Conservation (phyloP, 1,140 invertebrate genomes). For the Calephelis virginiensis region DNA sequence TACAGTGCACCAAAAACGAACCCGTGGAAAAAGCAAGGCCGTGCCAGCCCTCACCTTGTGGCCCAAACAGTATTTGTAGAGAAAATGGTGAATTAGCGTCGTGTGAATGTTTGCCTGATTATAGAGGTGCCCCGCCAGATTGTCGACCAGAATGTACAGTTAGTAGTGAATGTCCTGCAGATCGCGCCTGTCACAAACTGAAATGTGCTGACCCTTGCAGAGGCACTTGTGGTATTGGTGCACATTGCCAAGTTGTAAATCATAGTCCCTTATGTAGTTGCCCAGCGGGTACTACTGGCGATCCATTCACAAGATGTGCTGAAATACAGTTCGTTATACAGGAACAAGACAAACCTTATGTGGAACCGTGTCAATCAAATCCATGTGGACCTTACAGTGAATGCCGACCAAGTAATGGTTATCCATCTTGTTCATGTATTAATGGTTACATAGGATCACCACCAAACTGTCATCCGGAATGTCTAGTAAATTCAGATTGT, state of each 20-base stretch:
- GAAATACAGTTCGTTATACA: constrained; percentile 72
- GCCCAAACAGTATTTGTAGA: constrained; percentile 83
- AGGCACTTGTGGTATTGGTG: constrained; percentile 84
- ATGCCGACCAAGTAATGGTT: constrained; percentile 79
- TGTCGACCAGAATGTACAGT: constrained; percentile 87
- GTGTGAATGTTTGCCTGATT: constrained; percentile 83
- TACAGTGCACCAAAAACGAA: constrained; percentile 53
- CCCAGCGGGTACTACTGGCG: constrained; percentile 82
- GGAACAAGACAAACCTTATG: constrained; percentile 43
- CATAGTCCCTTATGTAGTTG: constrained; percentile 89
- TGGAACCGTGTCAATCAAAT: constrained; percentile 83
- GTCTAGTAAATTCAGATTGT: constrained; percentile 88
- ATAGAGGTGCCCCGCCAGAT: constrained; percentile 82
- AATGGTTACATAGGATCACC: constrained; percentile 87
- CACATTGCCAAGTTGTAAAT: constrained; percentile 85
- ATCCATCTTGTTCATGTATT: constrained; percentile 86
- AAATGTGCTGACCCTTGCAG: constrained; percentile 86
- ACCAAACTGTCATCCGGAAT: constrained; percentile 89
- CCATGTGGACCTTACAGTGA: constrained; percentile 88
- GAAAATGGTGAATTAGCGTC: constrained; percentile 80
- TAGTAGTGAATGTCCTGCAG: constrained; percentile 85
- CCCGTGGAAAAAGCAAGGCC: constrained; percentile 75
- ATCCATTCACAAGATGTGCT: constrained; percentile 81
- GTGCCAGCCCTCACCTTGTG: constrained; percentile 85
- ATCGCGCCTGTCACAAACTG: constrained; percentile 84